Conservation (phyloP, 1,140 invertebrate species). For the Atta cephalotes region DNA sequence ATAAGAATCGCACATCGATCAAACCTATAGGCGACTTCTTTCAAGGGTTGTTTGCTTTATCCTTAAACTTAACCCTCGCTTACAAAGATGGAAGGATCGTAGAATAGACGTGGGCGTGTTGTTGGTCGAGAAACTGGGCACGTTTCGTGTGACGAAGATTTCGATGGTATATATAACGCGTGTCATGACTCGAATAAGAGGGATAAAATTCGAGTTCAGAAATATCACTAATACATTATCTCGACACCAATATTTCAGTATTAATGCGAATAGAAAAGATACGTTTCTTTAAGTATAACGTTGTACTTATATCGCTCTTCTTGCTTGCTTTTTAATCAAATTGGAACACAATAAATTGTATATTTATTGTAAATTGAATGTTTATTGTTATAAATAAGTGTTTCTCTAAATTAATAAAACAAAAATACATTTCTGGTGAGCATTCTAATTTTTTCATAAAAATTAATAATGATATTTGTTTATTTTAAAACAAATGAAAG, state of each 20-base stretch:
- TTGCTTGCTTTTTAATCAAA: neutral
- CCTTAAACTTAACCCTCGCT: conserved; percentile 62
- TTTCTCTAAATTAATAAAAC: neutral
- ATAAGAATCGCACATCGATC: conserved; percentile 62
- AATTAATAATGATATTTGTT: neutral
- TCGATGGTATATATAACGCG: conserved; percentile 67
- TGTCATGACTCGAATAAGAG: conserved; percentile 74
- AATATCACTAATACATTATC: conserved; percentile 69
- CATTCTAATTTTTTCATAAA: neutral
- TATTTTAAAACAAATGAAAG: neutral
- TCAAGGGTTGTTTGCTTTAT: conserved; percentile 57
- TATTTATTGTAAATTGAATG: neutral
- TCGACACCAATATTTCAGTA: conserved; percentile 56
- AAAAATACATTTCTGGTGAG: neutral
- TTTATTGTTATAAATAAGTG: neutral
- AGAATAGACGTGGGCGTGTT: conserved; percentile 43
- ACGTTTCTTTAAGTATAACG: conserved; percentile 48
- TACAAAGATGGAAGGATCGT: conserved; percentile 55
- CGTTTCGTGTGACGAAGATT: conserved; percentile 68
- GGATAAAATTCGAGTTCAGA: conserved; percentile 72
- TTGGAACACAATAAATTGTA: neutral
- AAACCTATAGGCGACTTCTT: conserved; percentile 46
- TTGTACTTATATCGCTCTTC: neutral
- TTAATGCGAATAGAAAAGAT: conserved; percentile 46
- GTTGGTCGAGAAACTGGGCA: conserved; percentile 64